Base-by-base conservation (phyloP, 2,797 vertebrate species). In the Danio albolineatus region DNA sequence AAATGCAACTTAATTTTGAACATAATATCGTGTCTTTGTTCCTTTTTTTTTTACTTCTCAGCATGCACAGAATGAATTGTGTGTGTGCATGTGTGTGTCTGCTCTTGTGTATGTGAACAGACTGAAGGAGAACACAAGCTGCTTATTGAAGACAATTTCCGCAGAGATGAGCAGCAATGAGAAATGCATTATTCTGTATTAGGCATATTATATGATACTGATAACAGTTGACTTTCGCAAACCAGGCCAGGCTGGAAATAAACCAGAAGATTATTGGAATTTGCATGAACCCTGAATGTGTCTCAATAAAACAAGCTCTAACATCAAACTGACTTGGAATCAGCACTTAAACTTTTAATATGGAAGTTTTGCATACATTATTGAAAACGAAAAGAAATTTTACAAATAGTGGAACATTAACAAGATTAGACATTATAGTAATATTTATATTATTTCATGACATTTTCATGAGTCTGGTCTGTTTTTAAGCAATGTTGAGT, bases 121-220 rank as follows among this genome's bases (percentile, higher is more conserved):
- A 49, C 21, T 6, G 19, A 2, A 6, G 28, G 19, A 16, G 12
- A 13, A 28, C 16, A 14, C 7, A 49, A 67, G 13, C 65, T 1
- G 19, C 19, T 67, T 67, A 6, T 7, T 2, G 14, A 38, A 49
- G 46, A 9, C 46, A n/a, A 66, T 16, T 66, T 66, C 64, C 48
- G 64, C 64, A 66, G 62, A 48, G 19, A 46, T 12, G 9, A 48
- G 62, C 43, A 67, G 65, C 65, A 10, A 49, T 49, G 65, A 67
- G 9, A 67, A 49, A n/a, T 10, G 12, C 9, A 10, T 67, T n/a
- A n/a, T 49, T 36, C 46, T 38, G 21, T 49, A 49, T 67, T 67
- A 67, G 44, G 21, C 5, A 49, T 49, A 49, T 36, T 2, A 28
- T 48, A 10, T 16, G 21, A 67, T 36, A 67, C 12, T 67, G 65